Base-by-base conservation (phyloP, 2,888 invertebrate genomes). In the Ariolimax columbianus region DNA sequence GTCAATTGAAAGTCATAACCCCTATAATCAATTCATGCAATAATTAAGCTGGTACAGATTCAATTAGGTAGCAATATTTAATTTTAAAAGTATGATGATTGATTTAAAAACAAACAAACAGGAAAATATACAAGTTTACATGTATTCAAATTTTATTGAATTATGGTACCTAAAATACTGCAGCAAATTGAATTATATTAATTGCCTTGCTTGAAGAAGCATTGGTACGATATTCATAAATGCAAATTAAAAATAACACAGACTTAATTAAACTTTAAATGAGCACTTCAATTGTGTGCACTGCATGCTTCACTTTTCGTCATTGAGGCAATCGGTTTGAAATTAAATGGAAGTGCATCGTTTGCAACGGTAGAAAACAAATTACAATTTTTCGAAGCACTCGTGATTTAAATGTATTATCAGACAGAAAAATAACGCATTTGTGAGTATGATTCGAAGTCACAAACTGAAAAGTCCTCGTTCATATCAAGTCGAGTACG, bases 1-100 rank as follows among this genome's bases (percentile, higher is more conserved):
- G 88, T 89, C 89, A 91, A 87, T 85, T 88, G 86, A 89, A 91
- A 90, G 90, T 87, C 89, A 90, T 47, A 82, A 63, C 51, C 70
- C 26, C 79, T 55, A 81, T 55, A 85, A 66, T 36, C 68, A 51
- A 88, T 88, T 86, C 73, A 86, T 66, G 72, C 70, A 86, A 85
- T 87, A 88, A 86, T 89, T 87, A 88, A 82, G 43, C 38, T 90
- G 91, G 89, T 89, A 89, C 91, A 89, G 63, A 43, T 83, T 86
- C 87, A 84, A 86, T 84, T 87, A 88, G 85, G 59, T 33, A 38
- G 9, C 30, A 70, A 85, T 84, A 86, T 84, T 66, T 51, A 75
- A 30, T 51, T 33, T 75, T 33, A 14, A 72, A 75, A 33, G 4
- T 1, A n/a, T 75, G 17, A 75, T 4, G 26, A 19, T 43, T 75